Conservation (phyloP, 1,140 invertebrate genomes). For the Charaxes varanes region DNA sequence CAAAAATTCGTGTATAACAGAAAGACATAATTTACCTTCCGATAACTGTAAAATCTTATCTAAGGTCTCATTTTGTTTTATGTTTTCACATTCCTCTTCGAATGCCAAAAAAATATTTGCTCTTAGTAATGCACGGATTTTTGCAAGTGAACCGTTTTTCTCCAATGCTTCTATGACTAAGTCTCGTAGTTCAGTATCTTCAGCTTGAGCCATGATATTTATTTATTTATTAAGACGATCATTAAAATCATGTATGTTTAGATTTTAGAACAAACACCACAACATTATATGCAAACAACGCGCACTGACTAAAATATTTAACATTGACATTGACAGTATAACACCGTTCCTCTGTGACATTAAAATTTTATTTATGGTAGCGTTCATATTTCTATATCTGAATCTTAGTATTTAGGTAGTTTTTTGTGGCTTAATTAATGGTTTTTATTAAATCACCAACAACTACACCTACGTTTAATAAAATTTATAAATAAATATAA, state of each 20-base stretch:
- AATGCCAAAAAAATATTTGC: conserved; percentile 70
- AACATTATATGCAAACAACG: conserved; percentile 5
- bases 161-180: conserved; percentile 71
- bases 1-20: conserved; percentile 66
- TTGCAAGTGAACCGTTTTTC: conserved; percentile 69
- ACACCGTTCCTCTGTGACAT: too few species aligned
- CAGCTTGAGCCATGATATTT: conserved; percentile 62
- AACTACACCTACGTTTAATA: too few species aligned
- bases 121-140: conserved; percentile 66
- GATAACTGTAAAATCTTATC: conserved; percentile 58
- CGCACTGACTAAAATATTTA: not conserved
- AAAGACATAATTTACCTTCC: conserved; percentile 58
- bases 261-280: conserved; percentile 2
- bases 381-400: too few species aligned
- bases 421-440: too few species aligned
- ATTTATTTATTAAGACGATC: conserved; percentile 7
- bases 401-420: too few species aligned
- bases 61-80: conserved; percentile 56
- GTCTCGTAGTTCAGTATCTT: conserved; percentile 67
- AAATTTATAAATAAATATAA: too few species aligned
- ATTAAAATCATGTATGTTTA: conserved; percentile 9
- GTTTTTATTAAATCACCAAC: too few species aligned
- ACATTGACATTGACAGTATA: too few species aligned
- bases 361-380: too few species aligned
- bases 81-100: conserved; percentile 64